phyloP scores from a whole-genome alignment of 2,888 invertebrate species.

The Drosophila meridiana region DNA sequence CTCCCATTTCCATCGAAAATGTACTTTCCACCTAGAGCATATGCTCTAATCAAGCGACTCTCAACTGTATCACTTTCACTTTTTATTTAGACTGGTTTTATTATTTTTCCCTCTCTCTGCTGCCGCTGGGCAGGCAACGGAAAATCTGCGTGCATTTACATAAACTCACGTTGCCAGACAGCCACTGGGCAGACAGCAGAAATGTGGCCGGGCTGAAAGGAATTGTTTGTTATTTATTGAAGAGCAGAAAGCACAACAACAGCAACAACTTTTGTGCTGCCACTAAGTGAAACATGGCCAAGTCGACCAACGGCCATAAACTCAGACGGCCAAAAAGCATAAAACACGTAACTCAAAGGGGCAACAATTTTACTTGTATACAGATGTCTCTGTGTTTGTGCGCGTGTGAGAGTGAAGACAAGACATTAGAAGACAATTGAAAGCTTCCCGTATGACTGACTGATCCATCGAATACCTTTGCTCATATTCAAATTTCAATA shows the following conservation, averaged over 20 bases:
- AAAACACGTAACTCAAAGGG: slow-evolving; percentile 28
- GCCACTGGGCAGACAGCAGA: not conserved
- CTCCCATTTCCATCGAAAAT: too few relatives aligned
- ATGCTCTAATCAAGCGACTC: not conserved
- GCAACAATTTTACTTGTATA: slow-evolving; percentile 13
- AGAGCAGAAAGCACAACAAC: slow-evolving; percentile 18
- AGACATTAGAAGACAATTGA: slow-evolving; percentile 1
- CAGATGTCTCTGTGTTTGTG: not conserved
- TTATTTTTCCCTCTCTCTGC: not conserved
- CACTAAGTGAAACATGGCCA: slow-evolving; percentile 56
- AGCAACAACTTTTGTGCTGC: slow-evolving; percentile 27
- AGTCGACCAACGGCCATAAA: slow-evolving; percentile 27
- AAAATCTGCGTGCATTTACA: slow-evolving; percentile 48
- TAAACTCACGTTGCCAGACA: slow-evolving; percentile 44
- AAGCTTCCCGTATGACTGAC: not conserved
- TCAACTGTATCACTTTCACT: not conserved
- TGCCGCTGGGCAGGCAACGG: slow-evolving; percentile 11
- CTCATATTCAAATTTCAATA: not conserved
- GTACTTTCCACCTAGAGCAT: not conserved
- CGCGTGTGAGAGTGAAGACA: slow-evolving; percentile 11
- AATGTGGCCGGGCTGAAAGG: slow-evolving; percentile 20
- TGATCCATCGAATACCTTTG: not conserved
- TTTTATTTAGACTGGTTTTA: not conserved
- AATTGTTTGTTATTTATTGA: slow-evolving; percentile 46
- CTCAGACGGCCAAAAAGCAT: slow-evolving; percentile 16